Evolutionary conservation across 2,797 vertebrate genomes (phyloP).

Genomic region (Liasis olivaceus): DNA sequence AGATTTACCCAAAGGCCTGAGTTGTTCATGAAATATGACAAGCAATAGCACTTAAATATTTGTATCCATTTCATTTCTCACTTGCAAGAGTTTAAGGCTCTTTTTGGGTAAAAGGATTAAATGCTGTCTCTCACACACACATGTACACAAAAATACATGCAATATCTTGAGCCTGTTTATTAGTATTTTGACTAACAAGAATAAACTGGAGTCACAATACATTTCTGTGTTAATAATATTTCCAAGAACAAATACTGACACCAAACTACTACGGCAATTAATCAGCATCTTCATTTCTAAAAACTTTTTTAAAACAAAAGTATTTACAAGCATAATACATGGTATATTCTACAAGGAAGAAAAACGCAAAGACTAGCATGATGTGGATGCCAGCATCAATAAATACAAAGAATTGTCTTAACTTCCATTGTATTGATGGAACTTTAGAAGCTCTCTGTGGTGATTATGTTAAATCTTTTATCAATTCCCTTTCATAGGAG

Average conservation of each 20-base stretch:
- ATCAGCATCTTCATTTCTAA: slow-evolving; percentile 37
- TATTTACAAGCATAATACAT: slow-evolving; percentile 34
- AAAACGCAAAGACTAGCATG: slow-evolving; percentile 42
- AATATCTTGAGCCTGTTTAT: slow-evolving; percentile 28
- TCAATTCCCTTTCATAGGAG: slow-evolving; percentile 55
- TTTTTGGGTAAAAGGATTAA: slow-evolving; percentile 41
- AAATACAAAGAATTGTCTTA: slow-evolving; percentile 47
- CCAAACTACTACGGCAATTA: slow-evolving; percentile 37
- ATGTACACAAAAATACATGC: slow-evolving; percentile 15
- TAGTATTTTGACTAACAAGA: slow-evolving; percentile 37
- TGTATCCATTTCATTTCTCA: slow-evolving; percentile 21
- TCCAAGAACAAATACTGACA: slow-evolving; percentile 35
- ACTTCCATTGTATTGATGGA: slow-evolving; percentile 29
- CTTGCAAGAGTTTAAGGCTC: slow-evolving; percentile 12
- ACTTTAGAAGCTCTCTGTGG: slow-evolving; percentile 40
- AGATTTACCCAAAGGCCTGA: background rate
- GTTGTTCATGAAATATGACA: background rate
- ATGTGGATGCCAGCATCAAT: slow-evolving; percentile 45
- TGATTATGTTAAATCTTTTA: slow-evolving; percentile 50
- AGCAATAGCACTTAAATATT: slow-evolving; percentile 15
- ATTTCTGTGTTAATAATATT: slow-evolving; percentile 35
- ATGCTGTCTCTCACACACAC: slow-evolving; percentile 13
- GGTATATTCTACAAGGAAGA: slow-evolving; percentile 45
- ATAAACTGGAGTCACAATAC: slow-evolving; percentile 40
- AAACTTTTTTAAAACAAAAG: slow-evolving; percentile 31